These are phyloP conservation scores for Leucophenga montana DNA, from an alignment of 2,888 invertebrate species.

Conservation along the genomic window DNA sequence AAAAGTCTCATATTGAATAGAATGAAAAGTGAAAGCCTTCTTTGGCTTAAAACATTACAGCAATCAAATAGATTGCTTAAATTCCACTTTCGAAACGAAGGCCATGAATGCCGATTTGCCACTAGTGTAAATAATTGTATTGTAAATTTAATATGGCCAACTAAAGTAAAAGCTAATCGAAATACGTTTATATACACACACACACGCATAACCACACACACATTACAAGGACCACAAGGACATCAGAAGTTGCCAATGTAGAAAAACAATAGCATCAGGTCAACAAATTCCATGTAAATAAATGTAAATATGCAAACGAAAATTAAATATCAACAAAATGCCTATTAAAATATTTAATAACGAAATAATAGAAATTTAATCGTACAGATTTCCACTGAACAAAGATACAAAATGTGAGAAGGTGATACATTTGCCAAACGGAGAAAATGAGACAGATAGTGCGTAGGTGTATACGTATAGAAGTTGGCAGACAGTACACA, in stretches of 20 bases:
- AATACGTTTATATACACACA: not conserved
- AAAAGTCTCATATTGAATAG: not conserved
- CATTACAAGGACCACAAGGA: not conserved
- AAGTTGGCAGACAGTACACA: not conserved
- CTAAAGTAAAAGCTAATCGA: conserved; percentile 9
- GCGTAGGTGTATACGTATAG: not conserved
- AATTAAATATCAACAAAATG: conserved; percentile 28
- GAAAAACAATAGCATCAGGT: conserved; percentile 28
- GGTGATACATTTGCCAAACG: not conserved
- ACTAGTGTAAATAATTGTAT: not conserved
- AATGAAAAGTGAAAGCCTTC: conserved; percentile 4
- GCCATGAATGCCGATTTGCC: not conserved
- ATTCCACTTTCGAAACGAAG: not conserved
- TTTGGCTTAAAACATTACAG: not conserved
- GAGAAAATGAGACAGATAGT: not conserved
- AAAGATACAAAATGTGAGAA: not conserved
- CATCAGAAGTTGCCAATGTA: not conserved
- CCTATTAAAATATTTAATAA: conserved; percentile 37
- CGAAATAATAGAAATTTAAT: conserved; percentile 44
- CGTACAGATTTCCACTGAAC: conserved; percentile 23
- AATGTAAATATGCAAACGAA: conserved; percentile 10
- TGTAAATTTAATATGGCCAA: not conserved
- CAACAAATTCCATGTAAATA: conserved; percentile 37
- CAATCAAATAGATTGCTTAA: conserved; percentile 1
- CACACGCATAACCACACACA: not conserved